Conservation (phyloP, 2,888 invertebrate genomes). For the Hypena proboscidalis region DNA sequence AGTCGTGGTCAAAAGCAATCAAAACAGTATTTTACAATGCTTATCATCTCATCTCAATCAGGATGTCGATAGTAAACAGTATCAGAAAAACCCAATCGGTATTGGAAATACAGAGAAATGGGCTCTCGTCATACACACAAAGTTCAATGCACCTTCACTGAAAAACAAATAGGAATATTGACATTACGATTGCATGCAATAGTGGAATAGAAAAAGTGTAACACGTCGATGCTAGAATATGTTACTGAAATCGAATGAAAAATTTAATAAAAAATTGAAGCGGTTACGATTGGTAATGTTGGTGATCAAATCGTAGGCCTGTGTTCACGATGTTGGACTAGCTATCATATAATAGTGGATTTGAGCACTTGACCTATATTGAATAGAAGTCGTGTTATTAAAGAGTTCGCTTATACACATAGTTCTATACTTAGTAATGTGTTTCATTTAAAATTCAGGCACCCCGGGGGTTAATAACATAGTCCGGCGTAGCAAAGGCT, state of each 20-base stretch:
- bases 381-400: too few species aligned
- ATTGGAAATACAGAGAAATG: constrained; percentile 9
- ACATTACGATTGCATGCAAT: constrained; percentile 25
- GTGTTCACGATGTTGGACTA: too few species aligned
- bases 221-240: constrained; percentile 7
- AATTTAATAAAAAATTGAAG: too few species aligned
- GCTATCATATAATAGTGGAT: too few species aligned
- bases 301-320: too few species aligned
- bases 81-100: constrained; percentile 15
- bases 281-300: too few species aligned
- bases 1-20: neutral
- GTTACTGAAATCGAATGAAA: constrained; percentile 8
- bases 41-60: constrained; percentile 9
- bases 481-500: too few species aligned
- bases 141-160: constrained; percentile 27
- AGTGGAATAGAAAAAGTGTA: constrained; percentile 19
- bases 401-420: too few species aligned
- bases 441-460: too few species aligned
- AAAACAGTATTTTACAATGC: constrained; percentile 1
- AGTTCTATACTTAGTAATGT: too few species aligned
- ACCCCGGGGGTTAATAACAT: too few species aligned
- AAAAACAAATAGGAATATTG: constrained; percentile 17
- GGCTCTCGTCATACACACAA: constrained; percentile 13
- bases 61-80: constrained; percentile 19
- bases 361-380: too few species aligned